These are phyloP conservation scores for Holocentrus rufus DNA, from an alignment of 2,797 vertebrate genomes.

Conservation along the genomic window DNA sequence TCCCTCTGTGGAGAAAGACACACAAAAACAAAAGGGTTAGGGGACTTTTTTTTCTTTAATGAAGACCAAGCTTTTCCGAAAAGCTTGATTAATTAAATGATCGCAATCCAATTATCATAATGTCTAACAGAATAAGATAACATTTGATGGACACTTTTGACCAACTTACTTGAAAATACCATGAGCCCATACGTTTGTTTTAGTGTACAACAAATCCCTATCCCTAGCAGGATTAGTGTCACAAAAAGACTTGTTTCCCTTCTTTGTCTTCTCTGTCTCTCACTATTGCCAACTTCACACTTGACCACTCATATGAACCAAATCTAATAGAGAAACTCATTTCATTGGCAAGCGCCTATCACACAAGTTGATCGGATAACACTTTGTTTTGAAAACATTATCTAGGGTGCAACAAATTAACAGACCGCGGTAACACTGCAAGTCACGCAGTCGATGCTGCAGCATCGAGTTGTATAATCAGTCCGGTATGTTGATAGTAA, in stretches of 20 bases:
- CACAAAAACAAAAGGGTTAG: constrained; percentile 13
- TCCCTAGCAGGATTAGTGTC: background rate
- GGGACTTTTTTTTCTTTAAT: too few species aligned
- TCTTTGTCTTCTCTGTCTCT: background rate
- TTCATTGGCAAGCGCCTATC: background rate
- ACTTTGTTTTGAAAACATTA: background rate
- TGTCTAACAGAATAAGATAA: background rate
- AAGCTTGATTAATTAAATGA: background rate
- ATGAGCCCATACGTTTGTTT: background rate
- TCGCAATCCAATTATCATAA: too few species aligned
- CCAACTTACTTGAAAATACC: background rate
- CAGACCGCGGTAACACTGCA: background rate
- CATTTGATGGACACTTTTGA: background rate
- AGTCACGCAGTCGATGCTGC: background rate
- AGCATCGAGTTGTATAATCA: background rate
- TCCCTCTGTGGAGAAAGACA: constrained; percentile 86
- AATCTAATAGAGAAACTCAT: too few species aligned
- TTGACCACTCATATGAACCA: background rate
- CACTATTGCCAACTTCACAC: background rate
- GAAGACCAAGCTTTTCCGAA: too few species aligned
- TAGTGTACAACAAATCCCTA: background rate
- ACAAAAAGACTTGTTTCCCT: background rate
- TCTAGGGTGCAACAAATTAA: background rate
- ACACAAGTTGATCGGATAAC: background rate
- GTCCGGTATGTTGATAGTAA: background rate